Percentiles rank a stretch among this genome's conserved stretches.
Evolutionary conservation across 1,140 invertebrate species (phyloP).

Genomic region (Leptestheria dahalacensis): DNA sequence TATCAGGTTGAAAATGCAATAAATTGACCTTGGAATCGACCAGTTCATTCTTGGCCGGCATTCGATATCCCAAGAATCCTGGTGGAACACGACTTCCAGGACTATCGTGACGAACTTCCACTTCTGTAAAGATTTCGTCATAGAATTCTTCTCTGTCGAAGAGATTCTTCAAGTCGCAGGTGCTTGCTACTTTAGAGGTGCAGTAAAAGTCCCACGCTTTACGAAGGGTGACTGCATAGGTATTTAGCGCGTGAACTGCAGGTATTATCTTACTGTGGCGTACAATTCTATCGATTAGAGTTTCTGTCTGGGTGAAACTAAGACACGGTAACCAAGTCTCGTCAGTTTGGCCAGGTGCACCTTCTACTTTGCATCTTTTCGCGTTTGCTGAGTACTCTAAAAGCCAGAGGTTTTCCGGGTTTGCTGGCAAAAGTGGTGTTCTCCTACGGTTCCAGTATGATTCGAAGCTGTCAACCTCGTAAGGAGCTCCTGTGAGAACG

Average conservation of each 20-base stretch:
- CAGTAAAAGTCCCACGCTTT: constrained; percentile 28
- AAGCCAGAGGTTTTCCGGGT: constrained; percentile 17
- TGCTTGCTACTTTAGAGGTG: constrained; percentile 22
- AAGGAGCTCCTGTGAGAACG: neutral
- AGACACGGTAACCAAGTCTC: constrained; percentile 25
- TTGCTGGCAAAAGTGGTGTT: constrained; percentile 15
- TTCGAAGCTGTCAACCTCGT: constrained; percentile 12
- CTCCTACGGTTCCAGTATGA: constrained; percentile 11
- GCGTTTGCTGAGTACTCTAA: constrained; percentile 18
- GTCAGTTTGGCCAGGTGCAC: constrained; percentile 16
- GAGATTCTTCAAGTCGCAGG: constrained; percentile 23
- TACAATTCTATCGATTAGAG: constrained; percentile 19
- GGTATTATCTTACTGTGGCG: constrained; percentile 29
- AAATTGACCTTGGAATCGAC: constrained; percentile 16
- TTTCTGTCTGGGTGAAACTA: constrained; percentile 23
- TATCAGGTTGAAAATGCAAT: constrained; percentile 1
- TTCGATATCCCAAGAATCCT: constrained; percentile 12
- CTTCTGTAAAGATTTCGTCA: constrained; percentile 24
- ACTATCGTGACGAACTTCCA: constrained; percentile 21
- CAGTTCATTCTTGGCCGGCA: constrained; percentile 9
- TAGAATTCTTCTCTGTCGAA: constrained; percentile 27
- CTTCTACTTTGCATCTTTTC: constrained; percentile 17
- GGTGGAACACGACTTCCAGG: constrained; percentile 21
- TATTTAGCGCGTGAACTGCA: constrained; percentile 29
- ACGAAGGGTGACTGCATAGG: constrained; percentile 28